Evolutionary conservation across 2,113 vertebrate genomes (phyloP), one percentile per base, ranked within the genome.

Genomic region (Corythaeola cristata): DNA sequence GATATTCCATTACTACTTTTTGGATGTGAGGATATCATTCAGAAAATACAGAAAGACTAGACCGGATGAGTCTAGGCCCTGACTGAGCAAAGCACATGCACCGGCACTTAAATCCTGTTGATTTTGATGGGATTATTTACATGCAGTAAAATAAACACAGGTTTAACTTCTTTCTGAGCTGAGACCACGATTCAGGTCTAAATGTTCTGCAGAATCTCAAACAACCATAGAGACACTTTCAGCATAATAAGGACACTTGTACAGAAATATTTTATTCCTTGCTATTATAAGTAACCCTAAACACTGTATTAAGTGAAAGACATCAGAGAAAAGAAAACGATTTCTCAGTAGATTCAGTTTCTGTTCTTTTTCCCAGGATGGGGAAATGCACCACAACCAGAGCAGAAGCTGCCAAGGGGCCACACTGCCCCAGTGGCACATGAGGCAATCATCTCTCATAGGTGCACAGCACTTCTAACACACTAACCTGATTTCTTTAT

Each of bases 381-480:
- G 32, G 15, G 37, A 89, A 83, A 45, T 7, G 7, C 15, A 30
- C 26, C 32, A 52, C 5, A 63, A 32, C 5, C 14, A 33, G 8
- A 82, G 32, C 10, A 86, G 27, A 80, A 60, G 17, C 7, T 85
- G 64, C 27, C 10, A 32, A 55, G 28, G 14, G 22, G 37, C 6
- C 49, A 30, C 21, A 15, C 7, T 67, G 56, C 16, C 44, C 8
- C 35, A n/a, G 50, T 1, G 4, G 23, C 52, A 75, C 1, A 0
- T 15, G 19, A 71, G 66, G 28, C 14, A 56, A 50, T 27, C 22
- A 16, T 8, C 2, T 62, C 58, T 67, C 20, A 5, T 2, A 33
- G 26, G 24, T 13, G 22, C 13, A 24, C 33, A 47, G 32, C 18
- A 20, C 50, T 24, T 50, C 18, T 17, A 79, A 60, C 5, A 28